Conservation (phyloP, 2,888 invertebrate genomes). For the Helicoverpa assulta region DNA sequence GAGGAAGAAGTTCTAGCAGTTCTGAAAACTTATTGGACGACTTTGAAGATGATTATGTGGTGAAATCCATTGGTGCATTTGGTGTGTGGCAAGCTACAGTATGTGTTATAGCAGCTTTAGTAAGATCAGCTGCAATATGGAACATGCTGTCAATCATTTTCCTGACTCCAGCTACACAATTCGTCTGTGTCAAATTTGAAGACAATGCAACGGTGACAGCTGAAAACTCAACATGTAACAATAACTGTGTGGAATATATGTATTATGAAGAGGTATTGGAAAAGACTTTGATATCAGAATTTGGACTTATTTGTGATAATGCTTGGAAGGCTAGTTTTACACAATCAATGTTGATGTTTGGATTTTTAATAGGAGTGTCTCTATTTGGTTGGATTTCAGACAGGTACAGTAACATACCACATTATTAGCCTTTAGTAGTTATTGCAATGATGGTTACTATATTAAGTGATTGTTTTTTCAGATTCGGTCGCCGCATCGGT, state of each 20-base stretch:
- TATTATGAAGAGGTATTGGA: conserved; percentile 70
- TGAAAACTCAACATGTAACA: conserved; percentile 71
- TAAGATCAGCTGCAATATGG: conserved; percentile 71
- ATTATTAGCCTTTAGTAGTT: not conserved
- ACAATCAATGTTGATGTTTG: conserved; percentile 76
- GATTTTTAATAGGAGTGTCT: conserved; percentile 71
- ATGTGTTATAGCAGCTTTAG: conserved; percentile 64
- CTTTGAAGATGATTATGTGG: conserved; percentile 72
- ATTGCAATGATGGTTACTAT: not conserved
- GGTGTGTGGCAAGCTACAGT: conserved; percentile 75
- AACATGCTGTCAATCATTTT: conserved; percentile 75
- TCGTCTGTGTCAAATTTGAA: conserved; percentile 66
- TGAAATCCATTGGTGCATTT: conserved; percentile 73
- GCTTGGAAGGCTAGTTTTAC: conserved; percentile 75
- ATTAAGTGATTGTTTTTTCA: conserved; percentile 45
- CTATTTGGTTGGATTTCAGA: conserved; percentile 81
- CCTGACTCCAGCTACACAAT: conserved; percentile 70
- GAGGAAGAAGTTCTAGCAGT: conserved; percentile 42
- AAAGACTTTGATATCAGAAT: conserved; percentile 72
- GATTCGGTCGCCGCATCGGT: conserved; percentile 87
- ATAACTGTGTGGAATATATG: conserved; percentile 70
- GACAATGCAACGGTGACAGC: conserved; percentile 55
- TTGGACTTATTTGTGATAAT: conserved; percentile 73
- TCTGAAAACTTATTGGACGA: conserved; percentile 48
- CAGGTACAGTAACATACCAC: conserved; percentile 59